Percentiles rank a stretch among this genome's conserved stretches.
Evolutionary conservation across 2,797 vertebrate species (phyloP).

Genomic region (Enteromius argenteus): DNA sequence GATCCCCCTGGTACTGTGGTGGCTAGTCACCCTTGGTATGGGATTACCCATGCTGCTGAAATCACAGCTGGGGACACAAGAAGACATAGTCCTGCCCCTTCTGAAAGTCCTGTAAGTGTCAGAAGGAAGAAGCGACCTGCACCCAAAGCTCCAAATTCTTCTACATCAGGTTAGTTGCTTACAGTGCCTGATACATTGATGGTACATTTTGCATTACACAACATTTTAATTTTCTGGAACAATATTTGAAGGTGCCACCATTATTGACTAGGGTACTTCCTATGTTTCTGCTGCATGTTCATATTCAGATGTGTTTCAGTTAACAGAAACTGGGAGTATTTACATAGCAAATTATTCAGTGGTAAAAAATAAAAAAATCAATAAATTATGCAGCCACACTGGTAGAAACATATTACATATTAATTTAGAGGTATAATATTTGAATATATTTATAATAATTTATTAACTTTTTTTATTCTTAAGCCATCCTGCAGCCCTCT

Average conservation of each 20-base stretch:
- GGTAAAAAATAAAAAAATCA: not conserved
- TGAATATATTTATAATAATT: not conserved
- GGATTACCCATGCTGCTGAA: slow-evolving; percentile 80
- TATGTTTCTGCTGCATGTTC: not conserved
- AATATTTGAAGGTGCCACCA: not conserved
- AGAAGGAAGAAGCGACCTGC: slow-evolving; percentile 89
- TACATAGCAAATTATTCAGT: not conserved
- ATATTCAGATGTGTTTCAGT: not conserved
- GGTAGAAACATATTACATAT: not conserved
- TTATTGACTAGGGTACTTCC: not conserved
- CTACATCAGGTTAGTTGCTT: slow-evolving; percentile 18
- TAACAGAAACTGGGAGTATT: not conserved
- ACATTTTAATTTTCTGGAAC: not conserved
- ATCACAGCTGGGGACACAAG: slow-evolving; percentile 67
- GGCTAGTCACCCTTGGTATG: slow-evolving; percentile 91
- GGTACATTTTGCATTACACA: not conserved
- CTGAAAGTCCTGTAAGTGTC: slow-evolving; percentile 76
- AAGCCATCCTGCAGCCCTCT: not conserved
- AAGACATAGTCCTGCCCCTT: slow-evolving; percentile 66
- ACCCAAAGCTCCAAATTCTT: slow-evolving; percentile 77
- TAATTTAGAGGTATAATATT: not conserved
- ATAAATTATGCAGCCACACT: not conserved
- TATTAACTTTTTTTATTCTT: no score
- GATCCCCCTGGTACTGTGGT: slow-evolving; percentile 66
- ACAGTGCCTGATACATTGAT: not conserved